These are phyloP conservation scores for Porites rus DNA, from an alignment of 92 coral and sea anemone genomes.

Conservation along the genomic window DNA sequence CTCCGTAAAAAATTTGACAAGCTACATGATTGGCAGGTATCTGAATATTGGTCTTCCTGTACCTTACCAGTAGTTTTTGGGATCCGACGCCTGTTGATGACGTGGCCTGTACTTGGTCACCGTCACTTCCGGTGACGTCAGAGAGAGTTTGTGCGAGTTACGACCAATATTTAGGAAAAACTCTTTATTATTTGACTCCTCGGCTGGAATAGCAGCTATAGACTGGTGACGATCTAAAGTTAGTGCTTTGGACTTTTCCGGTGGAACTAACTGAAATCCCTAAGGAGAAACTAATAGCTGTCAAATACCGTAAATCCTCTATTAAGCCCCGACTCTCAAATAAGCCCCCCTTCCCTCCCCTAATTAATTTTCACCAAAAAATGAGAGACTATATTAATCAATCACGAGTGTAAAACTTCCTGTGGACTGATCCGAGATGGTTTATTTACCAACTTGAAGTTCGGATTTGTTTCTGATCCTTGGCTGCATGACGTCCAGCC, in stretches of 20 bases:
- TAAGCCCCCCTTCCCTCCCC: too few species aligned
- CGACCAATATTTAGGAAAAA: constrained; percentile 90
- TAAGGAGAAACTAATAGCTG: not conserved
- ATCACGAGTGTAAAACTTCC: too few species aligned
- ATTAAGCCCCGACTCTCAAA: too few species aligned
- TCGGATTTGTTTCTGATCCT: too few species aligned
- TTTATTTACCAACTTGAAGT: too few species aligned
- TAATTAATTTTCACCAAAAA: too few species aligned
- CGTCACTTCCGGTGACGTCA: constrained; percentile 73
- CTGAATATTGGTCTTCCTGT: not conserved
- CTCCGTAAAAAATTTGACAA: too few species aligned
- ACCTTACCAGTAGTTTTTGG: constrained; percentile 70
- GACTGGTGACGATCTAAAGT: constrained; percentile 65
- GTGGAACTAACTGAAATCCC: constrained; percentile 91
- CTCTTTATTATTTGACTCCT: constrained; percentile 76
- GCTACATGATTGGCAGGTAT: too few species aligned
- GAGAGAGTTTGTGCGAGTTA: constrained; percentile 80
- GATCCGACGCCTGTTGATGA: constrained; percentile 67
- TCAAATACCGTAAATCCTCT: not conserved
- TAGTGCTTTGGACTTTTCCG: constrained; percentile 27
- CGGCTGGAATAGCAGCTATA: constrained; percentile 75
- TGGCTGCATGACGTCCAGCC: too few species aligned
- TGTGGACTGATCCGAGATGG: too few species aligned
- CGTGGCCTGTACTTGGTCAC: constrained; percentile 92
- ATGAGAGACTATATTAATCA: too few species aligned